These are phyloP conservation scores for Tolmerus cingulatus DNA, from an alignment of 2,888 invertebrate species.

Conservation along the genomic window DNA sequence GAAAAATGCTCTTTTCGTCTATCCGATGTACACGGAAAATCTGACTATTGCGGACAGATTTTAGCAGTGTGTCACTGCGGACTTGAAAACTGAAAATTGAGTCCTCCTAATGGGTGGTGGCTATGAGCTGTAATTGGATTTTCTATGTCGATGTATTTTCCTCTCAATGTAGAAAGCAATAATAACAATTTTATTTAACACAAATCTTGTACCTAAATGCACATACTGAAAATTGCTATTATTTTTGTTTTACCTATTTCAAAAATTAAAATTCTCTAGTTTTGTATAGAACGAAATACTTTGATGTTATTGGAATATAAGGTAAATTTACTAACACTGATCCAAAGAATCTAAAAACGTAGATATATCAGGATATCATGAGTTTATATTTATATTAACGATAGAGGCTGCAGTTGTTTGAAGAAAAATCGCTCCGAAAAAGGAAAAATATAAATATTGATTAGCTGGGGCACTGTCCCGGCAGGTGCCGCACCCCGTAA, in stretches of 20 bases:
- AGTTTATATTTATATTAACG: neutral
- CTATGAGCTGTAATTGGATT: neutral
- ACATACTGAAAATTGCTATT: too few species aligned
- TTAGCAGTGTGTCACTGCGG: conserved; percentile 12
- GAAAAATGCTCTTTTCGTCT: neutral
- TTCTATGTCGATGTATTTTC: neutral
- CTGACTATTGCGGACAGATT: neutral
- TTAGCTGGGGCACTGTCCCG: neutral
- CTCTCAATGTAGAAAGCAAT: neutral
- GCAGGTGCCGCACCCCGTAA: conserved; percentile 26
- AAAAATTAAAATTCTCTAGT: too few species aligned
- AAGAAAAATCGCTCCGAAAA: neutral
- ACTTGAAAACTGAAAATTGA: neutral
- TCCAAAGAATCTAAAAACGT: too few species aligned
- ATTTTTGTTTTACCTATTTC: too few species aligned
- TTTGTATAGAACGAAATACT: too few species aligned
- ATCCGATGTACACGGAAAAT: neutral
- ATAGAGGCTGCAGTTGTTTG: neutral
- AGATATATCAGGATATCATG: neutral
- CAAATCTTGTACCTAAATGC: too few species aligned
- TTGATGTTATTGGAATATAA: too few species aligned
- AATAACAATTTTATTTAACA: neutral
- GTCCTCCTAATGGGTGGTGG: neutral
- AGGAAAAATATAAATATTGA: neutral
- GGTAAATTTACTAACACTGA: too few species aligned